Conservation (phyloP, 2,888 invertebrate genomes). For the Nemapogon koenigi region DNA sequence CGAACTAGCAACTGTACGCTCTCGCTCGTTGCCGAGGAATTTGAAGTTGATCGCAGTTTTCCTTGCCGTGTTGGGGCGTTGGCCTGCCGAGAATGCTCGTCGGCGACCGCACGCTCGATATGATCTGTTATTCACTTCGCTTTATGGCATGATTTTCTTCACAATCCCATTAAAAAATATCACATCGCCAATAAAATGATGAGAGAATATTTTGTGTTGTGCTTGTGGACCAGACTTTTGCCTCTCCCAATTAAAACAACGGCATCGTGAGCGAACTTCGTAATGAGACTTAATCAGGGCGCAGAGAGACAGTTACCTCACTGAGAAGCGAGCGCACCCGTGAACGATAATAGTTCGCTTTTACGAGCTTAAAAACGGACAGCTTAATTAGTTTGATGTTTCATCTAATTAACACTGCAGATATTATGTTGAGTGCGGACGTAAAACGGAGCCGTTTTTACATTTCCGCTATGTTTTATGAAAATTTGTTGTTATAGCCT, state of each 20-base stretch:
- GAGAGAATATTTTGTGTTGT: neutral
- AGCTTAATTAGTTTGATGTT: conserved; percentile 10
- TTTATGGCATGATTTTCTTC: conserved; percentile 5
- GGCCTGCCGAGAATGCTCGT: conserved; percentile 59
- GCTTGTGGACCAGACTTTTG: conserved; percentile 15
- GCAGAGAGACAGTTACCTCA: conserved; percentile 38
- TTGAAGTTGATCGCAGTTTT: conserved; percentile 1
- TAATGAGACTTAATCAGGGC: conserved; percentile 49
- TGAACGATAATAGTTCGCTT: conserved; percentile 31
- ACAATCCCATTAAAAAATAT: neutral
- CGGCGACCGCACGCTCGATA: conserved; percentile 59
- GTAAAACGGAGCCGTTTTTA: too few species aligned
- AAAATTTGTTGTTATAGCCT: too few species aligned
- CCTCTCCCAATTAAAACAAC: conserved; percentile 46
- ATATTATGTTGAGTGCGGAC: too few species aligned
- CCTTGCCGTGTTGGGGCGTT: conserved; percentile 36
- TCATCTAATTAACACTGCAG: conserved; percentile 10
- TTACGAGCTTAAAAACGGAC: conserved; percentile 21
- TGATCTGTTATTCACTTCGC: conserved; percentile 50
- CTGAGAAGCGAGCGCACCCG: conserved; percentile 29
- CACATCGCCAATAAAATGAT: neutral
- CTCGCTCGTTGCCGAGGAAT: neutral
- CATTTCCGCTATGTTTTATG: too few species aligned
- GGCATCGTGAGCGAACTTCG: conserved; percentile 42
- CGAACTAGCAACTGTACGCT: neutral